Evolutionary conservation across 2,113 vertebrate genomes (phyloP), one percentile per base, ranked within the genome.

Genomic region (Theristicus caerulescens): DNA sequence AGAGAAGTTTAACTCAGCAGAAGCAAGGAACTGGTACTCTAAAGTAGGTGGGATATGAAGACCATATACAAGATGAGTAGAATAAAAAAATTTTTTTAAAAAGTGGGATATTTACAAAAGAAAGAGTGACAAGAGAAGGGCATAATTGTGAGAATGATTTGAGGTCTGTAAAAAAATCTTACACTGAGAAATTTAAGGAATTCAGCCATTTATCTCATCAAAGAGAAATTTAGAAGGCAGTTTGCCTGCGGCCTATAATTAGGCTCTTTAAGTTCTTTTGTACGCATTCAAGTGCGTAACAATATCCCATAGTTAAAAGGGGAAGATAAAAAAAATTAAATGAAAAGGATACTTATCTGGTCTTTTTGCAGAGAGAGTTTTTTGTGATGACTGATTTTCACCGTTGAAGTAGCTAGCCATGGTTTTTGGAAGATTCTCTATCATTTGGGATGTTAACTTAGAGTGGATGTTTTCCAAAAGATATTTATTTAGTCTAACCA

Each of bases 201-300:
- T 88, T 90, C 19, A 26, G 4, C 9, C 77, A 84, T 84, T 94
- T 86, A 84, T 90, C 67, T 94, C 65, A 88, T 92, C 76, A 93
- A 92, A 90, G 72, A 67, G 57, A 90, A 86, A 52, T 81, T 83
- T 47, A 74, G 57, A 86, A 88, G 26, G 82, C 54, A 90, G 34
- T 42, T 83, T 92, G 80, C 86, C 61, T 47, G 69, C 0, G 1
- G 69, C 81, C 61, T 93, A 3, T 93, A 91, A 94, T 95, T 93
- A 94, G 17, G 29, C 31, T 81, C 85, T 86, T 73, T 36, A 57
- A 58, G 58, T 61, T n/a, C 58, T 58, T 94, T 94, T 69, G 46
- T 73, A 65, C 76, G 73, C 38, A 76, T 86, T 91, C 67, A 86
- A 74, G 38, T 36, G 32, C 7, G 1, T 88, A 64, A 90, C 58